Base-by-base conservation (phyloP, 2,797 vertebrate species). In the Gadopsis marmoratus region DNA sequence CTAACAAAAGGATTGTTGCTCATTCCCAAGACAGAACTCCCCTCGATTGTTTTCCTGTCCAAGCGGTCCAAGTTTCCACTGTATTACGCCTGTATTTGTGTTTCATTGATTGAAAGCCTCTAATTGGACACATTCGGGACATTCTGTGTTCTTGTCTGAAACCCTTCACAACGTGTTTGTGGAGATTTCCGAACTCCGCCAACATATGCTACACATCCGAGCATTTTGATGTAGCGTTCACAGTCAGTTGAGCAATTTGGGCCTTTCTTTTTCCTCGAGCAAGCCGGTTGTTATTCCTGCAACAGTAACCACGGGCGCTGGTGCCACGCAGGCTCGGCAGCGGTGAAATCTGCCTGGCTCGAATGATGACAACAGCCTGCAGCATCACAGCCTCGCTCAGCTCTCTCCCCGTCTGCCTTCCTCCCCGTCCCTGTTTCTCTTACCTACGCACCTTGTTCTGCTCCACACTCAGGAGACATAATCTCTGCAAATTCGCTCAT, bases 401-500 rank as follows among this genome's bases (percentile, higher is more conserved):
- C 61, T 43, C 33, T 23, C 67, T 37, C 12, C 5, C 48, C 13
- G 14, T 7, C 67, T 41, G 13, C n/a, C 7, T 33, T 41, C 41
- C 71, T 43, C 39, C 58, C 19, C 21, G 6, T 33, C 10, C 59
- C 47, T 19, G 4, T 48, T 64, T 54, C 47, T 69, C 31, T 51
- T 50, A 56, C 65, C 50, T 26, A 2, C 60, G 13, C 60, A 31
- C 33, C 70, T 41, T 21, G 0, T 67, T 71, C 45, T 0, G 8
- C 53, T 68, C 70, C 55, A 21, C 47, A 47, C 66, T 77, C 60
- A 0, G 31, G 39, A 74, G 72, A 73, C 59, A 53, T 86, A 67
- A 75, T 33, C 80, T 70, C 74, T 35, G 43, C 59, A 86, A 83
- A 85, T 84, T 78, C 83, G 72, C 75, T 79, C 51, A 59, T 37